A percentile compares a stretch with the other conserved stretches of the same genome.
Conservation (phyloP, 2,888 invertebrate genomes). For the Limnephilus lunatus region DNA sequence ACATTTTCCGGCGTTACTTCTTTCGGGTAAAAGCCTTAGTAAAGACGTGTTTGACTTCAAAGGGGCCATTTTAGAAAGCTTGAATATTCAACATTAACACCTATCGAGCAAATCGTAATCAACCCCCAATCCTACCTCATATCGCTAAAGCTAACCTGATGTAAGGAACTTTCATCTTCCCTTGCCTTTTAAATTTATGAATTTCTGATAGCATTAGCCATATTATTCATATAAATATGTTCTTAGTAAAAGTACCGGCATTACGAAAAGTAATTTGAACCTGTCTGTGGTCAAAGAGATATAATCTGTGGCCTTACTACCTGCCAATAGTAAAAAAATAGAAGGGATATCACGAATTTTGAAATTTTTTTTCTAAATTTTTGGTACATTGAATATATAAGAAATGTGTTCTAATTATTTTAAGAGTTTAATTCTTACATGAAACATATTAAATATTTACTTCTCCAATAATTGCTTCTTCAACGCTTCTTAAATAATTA, state of each 20-base stretch:
- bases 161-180: background rate
- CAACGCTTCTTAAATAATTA: too few species aligned
- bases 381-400: too few species aligned
- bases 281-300: background rate
- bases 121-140: background rate
- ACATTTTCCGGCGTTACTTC: background rate
- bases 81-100: background rate
- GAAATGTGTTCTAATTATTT: too few species aligned
- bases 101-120: background rate
- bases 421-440: too few species aligned
- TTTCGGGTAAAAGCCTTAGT: background rate
- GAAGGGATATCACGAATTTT: background rate
- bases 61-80: background rate
- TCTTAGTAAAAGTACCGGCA: too few species aligned
- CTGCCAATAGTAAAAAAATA: background rate
- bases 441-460: too few species aligned
- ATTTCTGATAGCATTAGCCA: background rate
- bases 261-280: background rate
- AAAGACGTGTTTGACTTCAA: background rate
- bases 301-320: too few species aligned
- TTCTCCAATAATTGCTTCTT: too few species aligned
- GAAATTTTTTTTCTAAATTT: too few species aligned
- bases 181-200: background rate
- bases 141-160: background rate
- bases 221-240: background rate